Evolutionary conservation across 2,888 invertebrate genomes (phyloP).

Genomic region (Andricus curvator): DNA sequence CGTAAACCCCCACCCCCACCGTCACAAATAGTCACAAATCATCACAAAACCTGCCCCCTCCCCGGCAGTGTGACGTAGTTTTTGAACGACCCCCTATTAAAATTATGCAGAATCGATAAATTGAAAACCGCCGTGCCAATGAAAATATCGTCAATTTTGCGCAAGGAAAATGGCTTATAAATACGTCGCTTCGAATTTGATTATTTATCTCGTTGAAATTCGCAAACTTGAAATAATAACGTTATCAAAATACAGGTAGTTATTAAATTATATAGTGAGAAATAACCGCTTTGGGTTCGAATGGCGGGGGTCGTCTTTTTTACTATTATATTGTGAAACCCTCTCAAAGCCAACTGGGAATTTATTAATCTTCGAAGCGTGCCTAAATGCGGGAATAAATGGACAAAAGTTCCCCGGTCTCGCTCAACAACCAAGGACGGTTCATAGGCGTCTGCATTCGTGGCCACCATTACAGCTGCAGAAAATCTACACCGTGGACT

Average conservation of each 20-base stretch:
- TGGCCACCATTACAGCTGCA: conserved; percentile 25
- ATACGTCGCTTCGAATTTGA: not conserved
- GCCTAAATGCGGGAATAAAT: conserved; percentile 55
- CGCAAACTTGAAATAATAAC: conserved; percentile 17
- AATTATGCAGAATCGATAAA: not conserved
- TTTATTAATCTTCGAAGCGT: conserved; percentile 57
- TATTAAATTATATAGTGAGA: conserved; percentile 45
- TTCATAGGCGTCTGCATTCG: conserved; percentile 38
- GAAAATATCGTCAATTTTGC: not conserved
- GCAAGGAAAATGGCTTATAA: not conserved
- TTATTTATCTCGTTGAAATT: not conserved
- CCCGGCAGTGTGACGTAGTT: no score
- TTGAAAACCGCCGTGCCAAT: not conserved
- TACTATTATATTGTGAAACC: conserved; percentile 52
- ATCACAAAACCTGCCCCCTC: no score
- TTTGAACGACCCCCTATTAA: not conserved
- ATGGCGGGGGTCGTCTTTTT: conserved; percentile 47
- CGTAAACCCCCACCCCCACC: no score
- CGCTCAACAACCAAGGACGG: conserved; percentile 42
- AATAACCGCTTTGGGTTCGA: conserved; percentile 45
- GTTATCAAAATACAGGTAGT: conserved; percentile 45
- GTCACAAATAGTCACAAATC: no score
- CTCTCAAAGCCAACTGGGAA: conserved; percentile 51
- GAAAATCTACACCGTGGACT: conserved; percentile 13
- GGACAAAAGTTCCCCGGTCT: conserved; percentile 51